Conservation (phyloP, 92 coral and sea anemone genomes). For the Umimayanthus kanabou region DNA sequence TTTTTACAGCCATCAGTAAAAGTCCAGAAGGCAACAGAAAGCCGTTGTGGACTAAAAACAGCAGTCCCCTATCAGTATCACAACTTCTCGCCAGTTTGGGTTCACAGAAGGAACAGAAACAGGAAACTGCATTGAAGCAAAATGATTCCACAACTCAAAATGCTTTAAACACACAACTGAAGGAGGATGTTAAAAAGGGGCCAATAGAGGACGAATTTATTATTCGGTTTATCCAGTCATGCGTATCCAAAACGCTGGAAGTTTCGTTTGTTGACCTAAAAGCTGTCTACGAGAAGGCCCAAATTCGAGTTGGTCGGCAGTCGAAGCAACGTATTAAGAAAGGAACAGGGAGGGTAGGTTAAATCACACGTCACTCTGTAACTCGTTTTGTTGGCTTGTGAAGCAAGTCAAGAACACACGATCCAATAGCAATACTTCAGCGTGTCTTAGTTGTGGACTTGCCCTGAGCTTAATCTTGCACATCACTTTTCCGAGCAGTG, state of each 20-base stretch:
- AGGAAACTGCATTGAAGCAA: not conserved
- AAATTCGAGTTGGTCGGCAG: slow-evolving; percentile 19
- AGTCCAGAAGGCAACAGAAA: too few species aligned
- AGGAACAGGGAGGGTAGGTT: slow-evolving; percentile 49
- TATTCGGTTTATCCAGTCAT: not conserved
- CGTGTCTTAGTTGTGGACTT: too few species aligned
- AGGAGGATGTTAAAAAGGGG: not conserved
- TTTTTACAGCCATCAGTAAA: too few species aligned
- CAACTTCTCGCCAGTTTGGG: not conserved
- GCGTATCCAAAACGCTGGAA: not conserved
- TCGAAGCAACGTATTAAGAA: slow-evolving; percentile 50
- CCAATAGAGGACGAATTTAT: not conserved
- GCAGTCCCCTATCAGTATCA: too few species aligned
- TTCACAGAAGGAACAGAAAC: not conserved
- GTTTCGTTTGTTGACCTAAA: slow-evolving; percentile 13
- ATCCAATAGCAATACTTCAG: too few species aligned
- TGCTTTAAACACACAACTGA: not conserved
- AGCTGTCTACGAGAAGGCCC: slow-evolving; percentile 23
- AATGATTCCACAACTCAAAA: not conserved
- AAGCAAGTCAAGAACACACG: too few species aligned
- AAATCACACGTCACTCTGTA: too few species aligned
- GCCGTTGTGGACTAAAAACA: too few species aligned
- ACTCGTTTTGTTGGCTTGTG: too few species aligned
- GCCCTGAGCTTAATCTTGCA: too few species aligned
- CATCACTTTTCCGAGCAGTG: too few species aligned